These are phyloP conservation scores for Agonopterix alstromeriana DNA, from an alignment of 2,888 invertebrate species.

Conservation along the genomic window DNA sequence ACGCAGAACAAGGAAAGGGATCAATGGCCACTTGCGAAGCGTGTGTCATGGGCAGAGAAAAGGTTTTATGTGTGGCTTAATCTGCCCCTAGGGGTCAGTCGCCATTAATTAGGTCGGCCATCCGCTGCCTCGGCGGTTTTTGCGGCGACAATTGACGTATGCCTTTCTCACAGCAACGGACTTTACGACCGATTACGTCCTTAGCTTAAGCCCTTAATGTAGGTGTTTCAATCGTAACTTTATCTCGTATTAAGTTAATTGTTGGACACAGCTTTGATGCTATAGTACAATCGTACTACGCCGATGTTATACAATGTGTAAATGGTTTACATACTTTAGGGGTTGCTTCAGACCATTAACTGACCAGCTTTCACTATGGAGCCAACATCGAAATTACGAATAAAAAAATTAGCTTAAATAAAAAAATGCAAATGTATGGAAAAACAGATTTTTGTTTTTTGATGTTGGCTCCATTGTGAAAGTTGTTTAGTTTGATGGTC, in stretches of 20 bases:
- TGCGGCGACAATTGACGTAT: slow-evolving; percentile 34
- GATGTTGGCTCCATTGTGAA: no score
- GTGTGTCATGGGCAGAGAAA: slow-evolving; percentile 50
- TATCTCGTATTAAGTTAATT: slow-evolving; percentile 5
- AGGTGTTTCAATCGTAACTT: slow-evolving; percentile 2
- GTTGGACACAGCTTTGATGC: no score
- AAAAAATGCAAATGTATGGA: no score
- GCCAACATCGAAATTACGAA: no score
- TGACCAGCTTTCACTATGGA: no score
- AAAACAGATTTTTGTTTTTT: no score
- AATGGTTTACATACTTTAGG: no score
- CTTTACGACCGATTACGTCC: slow-evolving; percentile 9
- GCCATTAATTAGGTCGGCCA: slow-evolving; percentile 34
- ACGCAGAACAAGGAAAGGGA: slow-evolving; percentile 19
- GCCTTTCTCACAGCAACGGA: slow-evolving; percentile 16
- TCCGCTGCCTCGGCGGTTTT: slow-evolving; percentile 30
- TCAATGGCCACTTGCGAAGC: slow-evolving; percentile 32
- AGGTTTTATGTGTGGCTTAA: slow-evolving; percentile 67
- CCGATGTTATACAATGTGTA: no score
- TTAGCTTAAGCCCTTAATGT: slow-evolving; percentile 7
- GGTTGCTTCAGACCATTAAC: no score
- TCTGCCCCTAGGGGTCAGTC: slow-evolving; percentile 39
- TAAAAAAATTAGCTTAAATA: no score
- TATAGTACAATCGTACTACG: no score
- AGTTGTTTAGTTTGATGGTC: no score